Evolutionary conservation across 2,888 invertebrate species (phyloP), one percentile per base, ranked within the genome.

Genomic region (Phaonia tiefii): DNA sequence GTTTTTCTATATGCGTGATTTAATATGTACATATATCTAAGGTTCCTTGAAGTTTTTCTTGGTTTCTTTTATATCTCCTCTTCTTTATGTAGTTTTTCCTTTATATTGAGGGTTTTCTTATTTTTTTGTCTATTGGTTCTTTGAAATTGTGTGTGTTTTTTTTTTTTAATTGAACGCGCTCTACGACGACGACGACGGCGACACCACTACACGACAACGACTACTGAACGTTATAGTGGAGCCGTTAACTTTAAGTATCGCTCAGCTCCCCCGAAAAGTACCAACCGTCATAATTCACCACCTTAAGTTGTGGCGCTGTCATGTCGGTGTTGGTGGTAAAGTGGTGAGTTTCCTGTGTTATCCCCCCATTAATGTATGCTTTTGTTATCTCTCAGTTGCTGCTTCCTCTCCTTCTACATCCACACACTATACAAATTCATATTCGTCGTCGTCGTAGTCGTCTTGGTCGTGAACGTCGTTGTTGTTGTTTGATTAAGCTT

Each of bases 201-300:
- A 86, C 86, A 89, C 87, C 89, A 88, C 89, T 89, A 88, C 89
- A 88, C 89, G 87, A 88, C 89, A 86, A 87, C 87, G 88, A 88
- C 88, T 88, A 80, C 85, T 67, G 42, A 63, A 63, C 63, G 22
- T 42, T 63, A 63, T 72, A 49, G 54, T 56, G 78, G 66, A 78
- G 72, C 78, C 69, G 75, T 78, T 81, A 78, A 75, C 69, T 75
- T 78, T 78, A 81, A 75, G 70, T 77, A 66, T 65, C 22, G 20
- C 44, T 42, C 65, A 66, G 60, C 60, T 81, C 54, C 67, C 63
- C 42, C 10, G 17, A 63, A 63, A n/a, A 3, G 15, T 31, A 37
- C 20, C 51, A 51, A 2, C n/a, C 26, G 15, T 15, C 10, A 2
- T 60, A 22, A 42, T 13, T 63, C 63, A 63, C 63, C 63, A 39